Base-by-base conservation (phyloP, 2,888 invertebrate species). In the Allygus modestus region DNA sequence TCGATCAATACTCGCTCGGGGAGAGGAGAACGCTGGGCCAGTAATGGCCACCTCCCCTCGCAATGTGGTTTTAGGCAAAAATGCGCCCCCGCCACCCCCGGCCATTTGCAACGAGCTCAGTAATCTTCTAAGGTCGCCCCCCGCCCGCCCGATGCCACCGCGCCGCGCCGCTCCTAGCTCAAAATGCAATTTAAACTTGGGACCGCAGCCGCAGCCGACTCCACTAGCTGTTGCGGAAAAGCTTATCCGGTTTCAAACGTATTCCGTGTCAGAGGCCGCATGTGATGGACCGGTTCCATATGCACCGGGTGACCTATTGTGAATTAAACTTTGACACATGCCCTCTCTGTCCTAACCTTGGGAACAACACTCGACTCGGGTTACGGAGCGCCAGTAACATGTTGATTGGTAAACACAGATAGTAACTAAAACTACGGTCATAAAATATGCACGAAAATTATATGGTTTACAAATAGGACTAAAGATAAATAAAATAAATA, bases 101-200 rank as follows among this genome's bases (percentile, higher is more conserved):
- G 84, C 84, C 84, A 84, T 84, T 84, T 84, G 84, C 84, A 84
- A 84, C 82, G 81, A 69, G 82, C 82, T 69, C 82, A 46, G 69
- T 84, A 84, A 84, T 82, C 82, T 84, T 82, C 75, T 75, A 75
- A 82, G 82, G 82, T 81, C 73, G 51, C 43, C 54, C 79, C 37
- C 77, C 33, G 20, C 20, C 82, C 28, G 23, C 77, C 81, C 37
- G 43, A 23, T 61, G 28, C 73, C 26, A 7, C 58, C 37, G 33
- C 58, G 31, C 43, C 51, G n/a, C 82, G 69, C 79, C 58, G 54
- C 58, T 69, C 58, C 69, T 46, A 51, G 77, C 81, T 79, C 79
- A 69, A 84, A 82, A 85, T 84, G 82, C 84, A 81, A 83, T 84
- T 79, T 85, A 85, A 84, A 84, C 85, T 85, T 86, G 79, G 43